Percentiles rank a stretch among this genome's conserved stretches.
These are phyloP conservation scores for Tapirus terrestris DNA, from an alignment of 2,113 vertebrate species.

Conservation along the genomic window DNA sequence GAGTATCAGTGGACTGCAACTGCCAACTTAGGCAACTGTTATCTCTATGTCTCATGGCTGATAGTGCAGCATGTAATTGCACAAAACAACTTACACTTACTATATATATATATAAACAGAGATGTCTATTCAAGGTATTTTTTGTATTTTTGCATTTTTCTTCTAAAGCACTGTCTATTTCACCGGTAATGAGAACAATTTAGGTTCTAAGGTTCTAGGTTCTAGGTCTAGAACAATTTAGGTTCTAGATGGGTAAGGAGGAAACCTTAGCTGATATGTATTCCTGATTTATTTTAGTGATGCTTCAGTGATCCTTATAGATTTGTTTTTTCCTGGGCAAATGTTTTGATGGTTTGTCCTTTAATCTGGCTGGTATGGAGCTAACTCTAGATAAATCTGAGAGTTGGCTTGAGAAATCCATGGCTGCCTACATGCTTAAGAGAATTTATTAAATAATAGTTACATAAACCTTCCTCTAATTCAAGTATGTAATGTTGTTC, in stretches of 20 bases:
- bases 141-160: background rate
- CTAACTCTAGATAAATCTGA: background rate
- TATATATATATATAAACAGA: background rate
- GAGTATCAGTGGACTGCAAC: background rate
- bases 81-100: background rate
- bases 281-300: background rate
- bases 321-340: background rate
- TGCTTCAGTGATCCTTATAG: background rate
- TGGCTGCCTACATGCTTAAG: background rate
- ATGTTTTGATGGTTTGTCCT: background rate
- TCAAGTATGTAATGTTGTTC: background rate
- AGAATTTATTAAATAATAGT: background rate
- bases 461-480: background rate
- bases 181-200: background rate
- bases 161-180: background rate
- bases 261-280: background rate
- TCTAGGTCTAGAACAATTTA: too few species aligned
- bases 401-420: background rate
- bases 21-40: background rate
- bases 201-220: too few species aligned
- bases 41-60: background rate
- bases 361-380: background rate
- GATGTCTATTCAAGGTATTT: background rate
- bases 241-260: background rate
- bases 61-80: background rate